Percentiles rank a stretch among this genome's conserved stretches.
Conservation (phyloP, 64 coral and sea anemone genomes). For the Montipora efflorescens region DNA sequence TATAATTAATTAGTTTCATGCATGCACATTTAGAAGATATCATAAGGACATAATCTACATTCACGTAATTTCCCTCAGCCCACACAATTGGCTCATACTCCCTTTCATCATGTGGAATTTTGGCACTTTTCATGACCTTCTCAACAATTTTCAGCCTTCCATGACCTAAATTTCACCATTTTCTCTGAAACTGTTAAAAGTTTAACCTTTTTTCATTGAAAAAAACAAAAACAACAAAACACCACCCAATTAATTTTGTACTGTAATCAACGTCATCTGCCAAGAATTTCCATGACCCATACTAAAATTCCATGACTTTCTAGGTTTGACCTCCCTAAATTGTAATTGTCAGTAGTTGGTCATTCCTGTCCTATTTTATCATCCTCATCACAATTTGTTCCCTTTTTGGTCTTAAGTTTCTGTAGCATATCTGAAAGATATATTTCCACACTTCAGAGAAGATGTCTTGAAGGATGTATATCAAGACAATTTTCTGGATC, state of each 20-base stretch:
- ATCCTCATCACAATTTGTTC: not conserved
- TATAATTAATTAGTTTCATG: not conserved
- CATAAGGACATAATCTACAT: no score
- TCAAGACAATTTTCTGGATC: slow-evolving; percentile 48
- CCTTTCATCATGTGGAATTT: not conserved
- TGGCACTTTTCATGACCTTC: no score
- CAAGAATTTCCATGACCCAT: no score
- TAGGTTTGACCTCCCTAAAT: not conserved
- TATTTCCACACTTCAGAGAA: slow-evolving; percentile 46
- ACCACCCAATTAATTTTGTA: no score
- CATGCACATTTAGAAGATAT: not conserved
- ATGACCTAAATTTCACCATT: no score
- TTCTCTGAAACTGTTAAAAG: no score
- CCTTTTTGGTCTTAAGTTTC: slow-evolving; percentile 51
- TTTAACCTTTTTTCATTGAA: no score
- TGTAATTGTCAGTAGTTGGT: not conserved
- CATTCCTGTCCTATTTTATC: not conserved
- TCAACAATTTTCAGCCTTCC: no score
- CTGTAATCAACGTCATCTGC: no score
- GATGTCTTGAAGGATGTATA: slow-evolving; percentile 48
- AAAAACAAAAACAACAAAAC: not conserved
- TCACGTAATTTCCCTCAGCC: no score
- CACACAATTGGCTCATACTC: no score
- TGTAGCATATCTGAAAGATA: slow-evolving; percentile 44
- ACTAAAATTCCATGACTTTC: no score